These are phyloP conservation scores for Neoarius graeffei DNA, from an alignment of 2,113 vertebrate species.

Conservation along the genomic window DNA sequence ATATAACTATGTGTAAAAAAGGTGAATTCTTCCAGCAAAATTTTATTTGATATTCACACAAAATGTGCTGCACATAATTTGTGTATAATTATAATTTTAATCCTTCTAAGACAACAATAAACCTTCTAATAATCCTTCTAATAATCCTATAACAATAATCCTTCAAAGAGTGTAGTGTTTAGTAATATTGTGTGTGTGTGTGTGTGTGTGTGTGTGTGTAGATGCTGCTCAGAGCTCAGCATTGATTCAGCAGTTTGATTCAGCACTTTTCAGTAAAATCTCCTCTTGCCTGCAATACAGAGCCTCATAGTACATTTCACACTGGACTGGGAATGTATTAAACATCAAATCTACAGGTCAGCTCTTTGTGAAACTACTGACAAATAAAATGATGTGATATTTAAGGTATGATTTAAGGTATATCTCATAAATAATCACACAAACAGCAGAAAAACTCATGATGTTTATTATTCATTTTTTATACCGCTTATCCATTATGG, in stretches of 20 bases:
- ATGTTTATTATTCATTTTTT: no score
- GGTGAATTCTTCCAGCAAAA: no score
- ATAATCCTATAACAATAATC: no score
- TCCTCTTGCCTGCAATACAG: background rate
- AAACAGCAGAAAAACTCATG: background rate
- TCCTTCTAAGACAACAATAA: no score
- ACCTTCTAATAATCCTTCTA: no score
- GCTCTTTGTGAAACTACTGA: background rate
- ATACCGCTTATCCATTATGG: no score
- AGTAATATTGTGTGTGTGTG: background rate
- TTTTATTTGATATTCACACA: no score
- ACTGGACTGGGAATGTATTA: background rate
- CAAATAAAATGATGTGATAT: background rate
- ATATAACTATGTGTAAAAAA: no score
- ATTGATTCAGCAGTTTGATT: constrained; percentile 44
- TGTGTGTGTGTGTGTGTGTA: background rate
- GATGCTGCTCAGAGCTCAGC: background rate
- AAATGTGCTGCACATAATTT: no score
- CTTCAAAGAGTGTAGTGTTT: background rate
- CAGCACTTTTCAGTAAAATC: constrained; percentile 35
- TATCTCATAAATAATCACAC: background rate
- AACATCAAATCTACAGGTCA: background rate
- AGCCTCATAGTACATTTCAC: background rate
- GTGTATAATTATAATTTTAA: no score
- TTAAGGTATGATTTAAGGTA: background rate